These are phyloP conservation scores for Aplocera efformata DNA, from an alignment of 2,888 invertebrate species.

Conservation along the genomic window DNA sequence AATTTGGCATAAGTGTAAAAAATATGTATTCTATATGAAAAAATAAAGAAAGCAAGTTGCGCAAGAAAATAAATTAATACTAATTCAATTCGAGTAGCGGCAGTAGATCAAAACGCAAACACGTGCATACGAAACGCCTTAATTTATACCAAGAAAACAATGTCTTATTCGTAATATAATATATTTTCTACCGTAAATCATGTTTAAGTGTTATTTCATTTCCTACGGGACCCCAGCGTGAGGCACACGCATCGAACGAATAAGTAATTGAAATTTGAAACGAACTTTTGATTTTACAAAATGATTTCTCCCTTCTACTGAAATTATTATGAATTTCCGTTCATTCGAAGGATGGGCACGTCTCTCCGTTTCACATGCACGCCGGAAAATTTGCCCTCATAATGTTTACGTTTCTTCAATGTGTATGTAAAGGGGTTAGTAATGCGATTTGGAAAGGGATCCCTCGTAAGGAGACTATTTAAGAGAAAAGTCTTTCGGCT, in stretches of 20 bases:
- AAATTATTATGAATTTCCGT: conserved; percentile 76
- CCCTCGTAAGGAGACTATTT: conserved; percentile 21
- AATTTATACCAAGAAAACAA: conserved; percentile 71
- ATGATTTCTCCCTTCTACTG: conserved; percentile 64
- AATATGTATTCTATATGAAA: too few species aligned
- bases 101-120: conserved; percentile 49
- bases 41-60: too few species aligned
- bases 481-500: conserved; percentile 10
- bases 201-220: conserved; percentile 79
- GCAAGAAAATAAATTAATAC: conserved; percentile 29
- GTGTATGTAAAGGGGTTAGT: conserved; percentile 33
- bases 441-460: conserved; percentile 27
- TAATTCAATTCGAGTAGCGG: conserved; percentile 28
- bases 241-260: conserved; percentile 75
- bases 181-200: conserved; percentile 76
- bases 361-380: conserved; percentile 47
- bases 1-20: too few species aligned
- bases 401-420: conserved; percentile 39
- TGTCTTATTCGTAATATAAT: conserved; percentile 72
- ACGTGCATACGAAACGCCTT: conserved; percentile 56
- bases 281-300: conserved; percentile 76
- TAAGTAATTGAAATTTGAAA: conserved; percentile 79
- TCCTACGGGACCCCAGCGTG: conserved; percentile 64
- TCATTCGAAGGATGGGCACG: conserved; percentile 48
- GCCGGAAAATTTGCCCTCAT: conserved; percentile 36